These are phyloP conservation scores for Ectemnius continuus DNA, from an alignment of 2,888 invertebrate species.

Conservation along the genomic window DNA sequence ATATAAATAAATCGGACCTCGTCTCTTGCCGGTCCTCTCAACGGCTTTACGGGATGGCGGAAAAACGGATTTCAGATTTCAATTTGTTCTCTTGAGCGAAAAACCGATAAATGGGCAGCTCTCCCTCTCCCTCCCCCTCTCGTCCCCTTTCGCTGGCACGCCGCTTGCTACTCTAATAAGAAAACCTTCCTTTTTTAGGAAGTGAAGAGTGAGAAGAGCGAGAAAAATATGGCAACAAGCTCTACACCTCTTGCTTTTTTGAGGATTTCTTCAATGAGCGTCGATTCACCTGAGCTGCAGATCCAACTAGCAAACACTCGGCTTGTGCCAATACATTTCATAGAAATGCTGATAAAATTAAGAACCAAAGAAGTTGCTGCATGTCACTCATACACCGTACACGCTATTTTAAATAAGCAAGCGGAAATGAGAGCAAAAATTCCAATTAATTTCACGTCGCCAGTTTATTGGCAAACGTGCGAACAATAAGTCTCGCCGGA, in stretches of 20 bases:
- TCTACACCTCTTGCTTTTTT: constrained; percentile 10
- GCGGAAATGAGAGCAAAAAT: no score
- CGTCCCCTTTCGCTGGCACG: no score
- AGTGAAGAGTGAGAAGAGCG: constrained; percentile 6
- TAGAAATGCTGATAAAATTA: no score
- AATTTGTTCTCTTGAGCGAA: constrained; percentile 40
- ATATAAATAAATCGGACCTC: constrained; percentile 33
- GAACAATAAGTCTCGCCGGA: no score
- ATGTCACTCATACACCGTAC: no score
- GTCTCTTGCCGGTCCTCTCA: not conserved
- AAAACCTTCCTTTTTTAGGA: constrained; percentile 21
- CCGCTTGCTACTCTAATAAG: constrained; percentile 15
- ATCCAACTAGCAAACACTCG: constrained; percentile 28
- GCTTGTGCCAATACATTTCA: not conserved
- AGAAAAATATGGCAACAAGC: constrained; percentile 1
- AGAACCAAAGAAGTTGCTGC: no score
- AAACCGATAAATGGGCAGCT: constrained; percentile 45
- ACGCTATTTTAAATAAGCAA: no score
- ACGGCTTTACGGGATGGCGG: constrained; percentile 15
- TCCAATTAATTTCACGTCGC: no score
- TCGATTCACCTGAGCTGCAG: constrained; percentile 28
- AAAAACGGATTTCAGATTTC: constrained; percentile 39
- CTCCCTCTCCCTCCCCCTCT: constrained; percentile 14
- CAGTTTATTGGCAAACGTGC: no score
- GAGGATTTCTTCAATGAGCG: constrained; percentile 19